Conservation (phyloP, 2,797 vertebrate genomes). For the Masticophis lateralis region DNA sequence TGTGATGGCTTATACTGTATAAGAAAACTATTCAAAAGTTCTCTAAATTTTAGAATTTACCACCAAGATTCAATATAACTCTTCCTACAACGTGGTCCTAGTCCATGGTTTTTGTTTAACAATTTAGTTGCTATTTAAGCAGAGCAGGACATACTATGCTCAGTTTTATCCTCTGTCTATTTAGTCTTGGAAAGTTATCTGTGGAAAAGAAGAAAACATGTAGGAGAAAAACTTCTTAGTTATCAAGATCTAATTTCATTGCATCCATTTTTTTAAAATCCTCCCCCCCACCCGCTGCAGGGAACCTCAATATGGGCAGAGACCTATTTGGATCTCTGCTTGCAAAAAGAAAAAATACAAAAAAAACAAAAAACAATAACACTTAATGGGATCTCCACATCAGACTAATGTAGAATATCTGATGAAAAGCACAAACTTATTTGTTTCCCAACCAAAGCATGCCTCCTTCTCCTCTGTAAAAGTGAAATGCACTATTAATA, state of each 20-base stretch:
- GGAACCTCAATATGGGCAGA: neutral
- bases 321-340: neutral
- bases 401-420: constrained; percentile 21
- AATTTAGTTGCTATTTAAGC: neutral
- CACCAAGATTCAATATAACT: neutral
- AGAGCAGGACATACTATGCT: neutral
- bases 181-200: neutral
- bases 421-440: neutral
- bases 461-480: neutral
- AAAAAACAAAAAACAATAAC: neutral
- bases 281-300: neutral
- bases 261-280: neutral
- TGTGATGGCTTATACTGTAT: neutral
- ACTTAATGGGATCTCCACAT: constrained; percentile 5
- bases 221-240: neutral
- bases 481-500: constrained; percentile 34
- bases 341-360: neutral
- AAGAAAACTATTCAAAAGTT: neutral
- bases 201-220: neutral
- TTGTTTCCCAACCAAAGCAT: neutral
- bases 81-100: neutral
- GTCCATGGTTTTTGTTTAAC: neutral
- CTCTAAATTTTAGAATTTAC: neutral
- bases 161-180: neutral
- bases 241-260: neutral